phyloP scores from a whole-genome alignment of 2,797 vertebrate species.

The Australoheros facetus region DNA sequence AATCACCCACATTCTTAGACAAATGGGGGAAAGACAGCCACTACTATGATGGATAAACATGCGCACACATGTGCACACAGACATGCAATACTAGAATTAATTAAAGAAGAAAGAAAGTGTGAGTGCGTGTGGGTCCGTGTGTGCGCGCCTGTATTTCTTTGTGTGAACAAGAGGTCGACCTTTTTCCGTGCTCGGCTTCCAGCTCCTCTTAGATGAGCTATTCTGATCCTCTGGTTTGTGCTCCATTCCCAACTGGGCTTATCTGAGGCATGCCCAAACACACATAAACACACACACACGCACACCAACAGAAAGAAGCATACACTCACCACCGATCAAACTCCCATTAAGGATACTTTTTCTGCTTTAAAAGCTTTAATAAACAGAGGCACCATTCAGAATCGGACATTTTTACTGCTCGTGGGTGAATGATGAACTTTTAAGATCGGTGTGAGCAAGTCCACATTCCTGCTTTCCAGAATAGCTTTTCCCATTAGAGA shows the following conservation, averaged over 20 bases:
- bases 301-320: not conserved
- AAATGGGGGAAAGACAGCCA: slow-evolving; percentile 21
- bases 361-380: slow-evolving; percentile 36
- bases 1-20: slow-evolving; percentile 62
- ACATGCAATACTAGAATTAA: not conserved
- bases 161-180: slow-evolving; percentile 29
- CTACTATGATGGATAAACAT: not conserved
- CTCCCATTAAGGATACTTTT: slow-evolving; percentile 43
- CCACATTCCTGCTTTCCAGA: slow-evolving; percentile 65
- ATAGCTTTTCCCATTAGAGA: slow-evolving; percentile 76
- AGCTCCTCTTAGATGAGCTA: slow-evolving; percentile 77
- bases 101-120: not conserved
- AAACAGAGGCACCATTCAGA: slow-evolving; percentile 3
- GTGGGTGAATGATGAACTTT: slow-evolving; percentile 25
- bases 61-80: not conserved
- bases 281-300: slow-evolving; percentile 26
- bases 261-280: slow-evolving; percentile 66
- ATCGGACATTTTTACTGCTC: slow-evolving; percentile 20
- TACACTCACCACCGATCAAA: slow-evolving; percentile 24
- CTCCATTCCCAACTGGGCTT: slow-evolving; percentile 58
- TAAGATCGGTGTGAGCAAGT: slow-evolving; percentile 40
- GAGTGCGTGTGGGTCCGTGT: not conserved
- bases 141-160: slow-evolving; percentile 4
- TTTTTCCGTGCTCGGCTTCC: slow-evolving; percentile 73
- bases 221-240: slow-evolving; percentile 72